Evolutionary conservation across 1,140 invertebrate species (phyloP), one percentile per base, ranked within the genome.

Genomic region (Drosophila ambigua): DNA sequence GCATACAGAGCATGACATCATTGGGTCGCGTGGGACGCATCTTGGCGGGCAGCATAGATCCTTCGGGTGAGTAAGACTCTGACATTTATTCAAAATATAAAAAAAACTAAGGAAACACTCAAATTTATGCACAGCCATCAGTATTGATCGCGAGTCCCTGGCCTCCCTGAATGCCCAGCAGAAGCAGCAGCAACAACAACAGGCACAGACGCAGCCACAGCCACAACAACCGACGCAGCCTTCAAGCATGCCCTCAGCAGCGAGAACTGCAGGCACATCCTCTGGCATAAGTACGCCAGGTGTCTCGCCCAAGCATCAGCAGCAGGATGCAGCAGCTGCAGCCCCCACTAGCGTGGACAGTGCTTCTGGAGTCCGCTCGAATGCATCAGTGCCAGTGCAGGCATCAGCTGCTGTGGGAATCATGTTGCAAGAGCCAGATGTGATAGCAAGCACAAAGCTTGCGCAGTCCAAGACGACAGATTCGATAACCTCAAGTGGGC

Each of bases 401-500:
- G 24, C 54, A 3, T 24, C 65, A 5, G 26, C 28, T 50, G 52
- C 60, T 66, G 58, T 51, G 24, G 67, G 64, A 68, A 90, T 92
- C 49, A 89, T 93, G 46, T 90, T 95, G 83, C 95, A 96, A 92
- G 97, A 98, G 92, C 97, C 97, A 24, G 98, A 99, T 93, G 96
- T 99, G 75, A 97, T 99, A 65, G 96, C 97, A 51, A 98, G 97
- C 92, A 98, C 97, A 59, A 98, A 98, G 93, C 80, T 94, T 73
- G 93, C 94, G 67, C 92, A 93, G 61, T 92, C 84, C 5, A 92
- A 93, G 82, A 91, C 80, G 13, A 92, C 91, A 5, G 91, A 92
- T 64, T 92, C 89, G 8, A 90, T 92, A 13, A 92, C 91, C 15
- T 84, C 79, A 9, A 79, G 88, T 46, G 90, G 91, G 7, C 96